These are phyloP conservation scores for Lepus americanus DNA, from an alignment of 2,113 vertebrate species.

Conservation along the genomic window DNA sequence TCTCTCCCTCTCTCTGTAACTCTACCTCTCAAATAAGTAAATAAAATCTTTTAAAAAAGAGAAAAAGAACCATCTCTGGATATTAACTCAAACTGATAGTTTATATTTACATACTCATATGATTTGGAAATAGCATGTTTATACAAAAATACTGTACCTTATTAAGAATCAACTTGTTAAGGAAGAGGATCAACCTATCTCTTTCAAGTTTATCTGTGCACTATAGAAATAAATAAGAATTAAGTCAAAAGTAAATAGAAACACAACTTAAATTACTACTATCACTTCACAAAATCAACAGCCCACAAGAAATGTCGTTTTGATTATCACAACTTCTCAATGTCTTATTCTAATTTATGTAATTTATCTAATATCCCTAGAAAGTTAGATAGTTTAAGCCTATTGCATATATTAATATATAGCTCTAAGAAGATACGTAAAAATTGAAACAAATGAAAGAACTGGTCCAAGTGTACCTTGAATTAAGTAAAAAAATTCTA, in stretches of 20 bases:
- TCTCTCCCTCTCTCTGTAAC: no score
- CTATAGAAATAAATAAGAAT: constrained; percentile 86
- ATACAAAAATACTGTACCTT: constrained; percentile 87
- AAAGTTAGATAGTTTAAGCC: constrained; percentile 15
- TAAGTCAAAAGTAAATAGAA: constrained; percentile 58
- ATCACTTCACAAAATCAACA: neutral
- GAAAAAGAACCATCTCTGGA: neutral
- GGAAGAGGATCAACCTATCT: constrained; percentile 96
- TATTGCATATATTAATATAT: neutral
- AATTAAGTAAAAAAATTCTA: constrained; percentile 56
- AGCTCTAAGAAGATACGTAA: constrained; percentile 23
- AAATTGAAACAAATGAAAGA: constrained; percentile 26
- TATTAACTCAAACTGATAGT: constrained; percentile 16
- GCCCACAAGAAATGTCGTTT: constrained; percentile 2
- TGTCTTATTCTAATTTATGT: neutral
- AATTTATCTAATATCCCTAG: constrained; percentile 10
- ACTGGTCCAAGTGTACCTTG: constrained; percentile 5
- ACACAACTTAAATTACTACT: neutral
- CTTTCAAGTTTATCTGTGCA: constrained; percentile 97
- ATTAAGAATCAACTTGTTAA: constrained; percentile 98
- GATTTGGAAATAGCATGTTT: neutral
- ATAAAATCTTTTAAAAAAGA: neutral
- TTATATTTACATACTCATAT: neutral
- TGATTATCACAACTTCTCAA: constrained; percentile 29
- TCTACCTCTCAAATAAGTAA: no score